Conservation (phyloP, 1,140 invertebrate species). For the Anoplophora glabripennis region DNA sequence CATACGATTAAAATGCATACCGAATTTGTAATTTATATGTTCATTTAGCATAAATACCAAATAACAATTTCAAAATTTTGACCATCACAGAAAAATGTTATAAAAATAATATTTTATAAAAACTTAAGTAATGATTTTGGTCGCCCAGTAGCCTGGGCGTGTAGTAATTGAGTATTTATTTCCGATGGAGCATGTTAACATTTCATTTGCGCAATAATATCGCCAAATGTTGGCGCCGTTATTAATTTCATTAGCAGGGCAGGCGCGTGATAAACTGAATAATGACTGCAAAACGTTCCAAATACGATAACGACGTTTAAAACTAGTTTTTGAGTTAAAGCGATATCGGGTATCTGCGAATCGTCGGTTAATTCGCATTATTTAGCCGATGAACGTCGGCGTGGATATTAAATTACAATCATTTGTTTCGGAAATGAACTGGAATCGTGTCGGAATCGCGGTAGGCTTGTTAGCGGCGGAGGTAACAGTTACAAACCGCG, state of each 20-base stretch:
- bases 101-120: too few relatives aligned
- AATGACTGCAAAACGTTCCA: conserved; percentile 13
- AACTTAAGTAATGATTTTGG: too few relatives aligned
- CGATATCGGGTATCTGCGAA: neutral
- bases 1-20: too few relatives aligned
- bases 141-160: too few relatives aligned
- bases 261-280: conserved; percentile 14
- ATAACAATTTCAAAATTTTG: too few relatives aligned
- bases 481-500: conserved; percentile 29
- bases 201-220: too few relatives aligned
- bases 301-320: conserved; percentile 6
- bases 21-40: too few relatives aligned
- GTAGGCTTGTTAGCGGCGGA: conserved; percentile 43
- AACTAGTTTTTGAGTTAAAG: conserved; percentile 16
- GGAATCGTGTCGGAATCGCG: conserved; percentile 47
- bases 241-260: neutral
- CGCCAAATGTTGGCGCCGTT: too few relatives aligned
- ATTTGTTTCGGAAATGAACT: conserved; percentile 50
- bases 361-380: conserved; percentile 31
- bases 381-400: conserved; percentile 38
- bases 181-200: too few relatives aligned
- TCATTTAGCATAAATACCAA: too few relatives aligned
- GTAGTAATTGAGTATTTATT: too few relatives aligned
- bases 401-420: conserved; percentile 47
- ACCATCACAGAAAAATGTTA: too few relatives aligned